Evolutionary conservation across 2,888 invertebrate species (phyloP).

Genomic region (Acanthosepion esculentum): DNA sequence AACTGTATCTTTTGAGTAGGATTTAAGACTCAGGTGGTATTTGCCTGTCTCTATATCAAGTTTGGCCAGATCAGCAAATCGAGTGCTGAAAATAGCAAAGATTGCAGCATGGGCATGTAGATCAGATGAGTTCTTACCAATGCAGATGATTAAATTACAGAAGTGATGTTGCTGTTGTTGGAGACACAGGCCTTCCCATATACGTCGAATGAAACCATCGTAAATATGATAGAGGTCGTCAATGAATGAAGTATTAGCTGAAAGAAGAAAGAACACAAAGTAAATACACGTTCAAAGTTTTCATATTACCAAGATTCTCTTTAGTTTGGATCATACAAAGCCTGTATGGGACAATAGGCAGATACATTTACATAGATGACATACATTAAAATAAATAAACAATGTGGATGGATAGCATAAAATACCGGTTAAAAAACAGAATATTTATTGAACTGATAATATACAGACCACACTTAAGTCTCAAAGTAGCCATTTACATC

Average conservation of each 20-base stretch:
- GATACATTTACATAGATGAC: no score
- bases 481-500: no score
- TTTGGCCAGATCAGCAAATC: slow-evolving; percentile 36
- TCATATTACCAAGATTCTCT: neutral
- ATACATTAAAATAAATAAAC: no score
- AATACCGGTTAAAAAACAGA: no score
- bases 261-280: neutral
- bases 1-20: neutral
- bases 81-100: slow-evolving; percentile 36
- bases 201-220: neutral
- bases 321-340: no score
- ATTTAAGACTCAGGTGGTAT: neutral
- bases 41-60: slow-evolving; percentile 12
- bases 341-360: no score
- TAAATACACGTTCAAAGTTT: neutral
- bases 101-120: neutral
- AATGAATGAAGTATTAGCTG: neutral
- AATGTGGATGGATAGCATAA: no score
- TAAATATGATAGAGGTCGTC: slow-evolving; percentile 5
- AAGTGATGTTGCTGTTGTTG: slow-evolving; percentile 37
- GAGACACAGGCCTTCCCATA: slow-evolving; percentile 43
- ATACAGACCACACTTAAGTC: no score
- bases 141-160: slow-evolving; percentile 25
- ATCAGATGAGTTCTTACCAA: neutral
- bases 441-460: no score